These are phyloP conservation scores for Plusia festucae DNA, from an alignment of 2,888 invertebrate genomes.

Conservation along the genomic window DNA sequence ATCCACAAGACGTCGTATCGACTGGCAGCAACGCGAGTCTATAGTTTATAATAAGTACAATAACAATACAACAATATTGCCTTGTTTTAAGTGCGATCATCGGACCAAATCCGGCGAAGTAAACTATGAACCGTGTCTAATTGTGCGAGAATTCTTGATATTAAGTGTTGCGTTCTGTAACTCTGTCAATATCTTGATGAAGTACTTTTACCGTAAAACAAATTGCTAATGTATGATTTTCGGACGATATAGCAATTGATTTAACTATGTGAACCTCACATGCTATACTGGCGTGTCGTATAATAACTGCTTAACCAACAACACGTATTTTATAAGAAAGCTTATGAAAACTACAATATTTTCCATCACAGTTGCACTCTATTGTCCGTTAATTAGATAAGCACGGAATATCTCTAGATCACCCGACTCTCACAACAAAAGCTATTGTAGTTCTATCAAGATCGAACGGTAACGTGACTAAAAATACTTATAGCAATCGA, in stretches of 20 bases:
- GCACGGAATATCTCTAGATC: conserved; percentile 50
- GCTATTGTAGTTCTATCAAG: conserved; percentile 71
- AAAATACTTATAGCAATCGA: conserved; percentile 31
- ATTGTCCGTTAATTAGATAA: conserved; percentile 56
- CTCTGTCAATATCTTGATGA: conserved; percentile 18
- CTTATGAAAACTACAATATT: conserved; percentile 38
- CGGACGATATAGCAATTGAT: conserved; percentile 20
- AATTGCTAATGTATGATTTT: conserved; percentile 10
- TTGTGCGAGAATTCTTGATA: conserved; percentile 37
- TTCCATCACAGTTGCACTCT: conserved; percentile 40
- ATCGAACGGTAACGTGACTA: conserved; percentile 58
- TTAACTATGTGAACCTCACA: conserved; percentile 13
- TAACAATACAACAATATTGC: conserved; percentile 47
- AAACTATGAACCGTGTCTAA: conserved; percentile 46
- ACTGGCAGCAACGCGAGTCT: conserved; percentile 24
- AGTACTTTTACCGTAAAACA: conserved; percentile 1
- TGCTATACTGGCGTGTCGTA: conserved; percentile 14
- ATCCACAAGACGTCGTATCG: conserved; percentile 46
- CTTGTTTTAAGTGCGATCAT: conserved; percentile 38
- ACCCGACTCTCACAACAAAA: conserved; percentile 63
- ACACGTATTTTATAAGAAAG: conserved; percentile 36
- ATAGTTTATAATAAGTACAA: conserved; percentile 46
- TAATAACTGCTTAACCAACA: conserved; percentile 30
- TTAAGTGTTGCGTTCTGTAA: conserved; percentile 31
- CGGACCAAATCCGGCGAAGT: conserved; percentile 54